Percentiles rank a stretch among this genome's conserved stretches.
These are phyloP conservation scores for Molossus molossus DNA, from an alignment of 2,797 vertebrate species.

Conservation along the genomic window DNA sequence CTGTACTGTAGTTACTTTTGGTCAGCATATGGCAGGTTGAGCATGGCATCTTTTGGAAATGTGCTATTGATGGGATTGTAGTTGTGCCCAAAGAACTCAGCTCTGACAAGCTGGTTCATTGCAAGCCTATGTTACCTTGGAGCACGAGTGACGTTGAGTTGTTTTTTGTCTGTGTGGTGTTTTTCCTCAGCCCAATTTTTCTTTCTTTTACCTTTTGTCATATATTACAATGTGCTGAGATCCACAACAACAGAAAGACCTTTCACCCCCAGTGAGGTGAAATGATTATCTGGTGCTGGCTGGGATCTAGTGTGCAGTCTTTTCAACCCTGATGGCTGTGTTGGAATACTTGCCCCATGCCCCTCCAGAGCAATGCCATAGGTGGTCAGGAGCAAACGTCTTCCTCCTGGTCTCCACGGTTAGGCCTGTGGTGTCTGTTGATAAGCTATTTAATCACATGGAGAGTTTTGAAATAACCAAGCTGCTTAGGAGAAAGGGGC, in stretches of 20 bases:
- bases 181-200: background rate
- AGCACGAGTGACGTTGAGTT: background rate
- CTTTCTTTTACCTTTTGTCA: constrained; percentile 6
- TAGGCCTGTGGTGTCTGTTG: background rate
- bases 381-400: background rate
- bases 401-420: background rate
- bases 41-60: background rate
- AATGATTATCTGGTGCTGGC: background rate
- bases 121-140: background rate
- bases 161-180: background rate
- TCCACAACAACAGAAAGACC: background rate
- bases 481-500: constrained; percentile 14
- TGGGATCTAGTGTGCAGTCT: background rate
- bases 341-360: background rate
- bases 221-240: background rate
- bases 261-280: background rate
- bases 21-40: background rate
- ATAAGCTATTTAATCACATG: background rate
- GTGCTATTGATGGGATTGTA: background rate
- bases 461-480: background rate
- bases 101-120: background rate
- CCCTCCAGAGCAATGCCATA: background rate
- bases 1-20: background rate
- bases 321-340: background rate
- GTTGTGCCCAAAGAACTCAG: background rate